Conservation (phyloP, 1,140 invertebrate genomes). For the Drosophila tani region DNA sequence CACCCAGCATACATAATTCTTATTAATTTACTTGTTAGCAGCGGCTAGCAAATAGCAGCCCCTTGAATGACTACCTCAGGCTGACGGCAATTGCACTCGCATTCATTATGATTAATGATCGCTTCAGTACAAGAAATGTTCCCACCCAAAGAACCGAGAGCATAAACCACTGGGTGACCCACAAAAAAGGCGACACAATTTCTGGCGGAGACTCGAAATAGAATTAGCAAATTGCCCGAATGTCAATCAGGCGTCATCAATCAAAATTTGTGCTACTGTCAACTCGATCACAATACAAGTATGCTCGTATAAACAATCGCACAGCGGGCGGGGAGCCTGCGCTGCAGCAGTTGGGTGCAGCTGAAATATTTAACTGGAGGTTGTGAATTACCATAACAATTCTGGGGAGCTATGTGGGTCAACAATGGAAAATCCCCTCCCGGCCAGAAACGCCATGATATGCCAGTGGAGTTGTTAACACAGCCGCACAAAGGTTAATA, state of each 20-base stretch:
- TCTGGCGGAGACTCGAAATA: constrained; percentile 56
- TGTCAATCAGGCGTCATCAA: constrained; percentile 80
- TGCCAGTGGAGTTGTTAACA: constrained; percentile 42
- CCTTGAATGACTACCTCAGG: constrained; percentile 50
- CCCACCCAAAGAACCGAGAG: constrained; percentile 10
- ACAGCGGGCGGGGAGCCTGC: constrained; percentile 39
- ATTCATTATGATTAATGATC: constrained; percentile 78
- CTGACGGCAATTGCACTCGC: constrained; percentile 44
- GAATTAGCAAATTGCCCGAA: constrained; percentile 81
- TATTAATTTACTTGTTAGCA: constrained; percentile 73
- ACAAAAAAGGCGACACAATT: constrained; percentile 43
- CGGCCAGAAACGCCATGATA: constrained; percentile 26
- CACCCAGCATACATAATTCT: constrained; percentile 44
- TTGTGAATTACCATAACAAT: constrained; percentile 80
- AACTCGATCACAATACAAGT: constrained; percentile 67
- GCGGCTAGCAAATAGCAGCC: constrained; percentile 2
- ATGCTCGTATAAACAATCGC: constrained; percentile 50
- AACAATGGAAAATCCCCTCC: constrained; percentile 50
- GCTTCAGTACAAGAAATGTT: constrained; percentile 22
- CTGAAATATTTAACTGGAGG: constrained; percentile 62
- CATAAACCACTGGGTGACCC: constrained; percentile 24
- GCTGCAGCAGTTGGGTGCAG: constrained; percentile 62
- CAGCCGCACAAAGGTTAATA: constrained; percentile 40
- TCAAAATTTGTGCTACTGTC: constrained; percentile 80
- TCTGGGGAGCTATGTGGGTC: constrained; percentile 67